Percentiles rank a stretch among this genome's conserved stretches.
Conservation (phyloP, 2,888 invertebrate species). For the Nephrotoma flavescens region DNA sequence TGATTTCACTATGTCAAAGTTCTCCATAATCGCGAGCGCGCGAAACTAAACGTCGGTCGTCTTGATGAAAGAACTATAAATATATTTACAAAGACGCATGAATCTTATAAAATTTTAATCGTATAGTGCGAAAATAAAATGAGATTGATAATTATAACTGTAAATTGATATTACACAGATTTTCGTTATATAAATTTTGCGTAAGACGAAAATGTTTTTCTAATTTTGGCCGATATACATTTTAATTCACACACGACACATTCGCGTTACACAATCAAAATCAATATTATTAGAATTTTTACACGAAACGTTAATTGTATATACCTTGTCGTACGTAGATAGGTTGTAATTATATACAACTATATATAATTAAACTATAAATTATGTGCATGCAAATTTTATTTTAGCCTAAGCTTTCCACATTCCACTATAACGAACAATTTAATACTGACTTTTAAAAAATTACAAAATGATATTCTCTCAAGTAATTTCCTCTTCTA, state of each 20-base stretch:
- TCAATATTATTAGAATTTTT: background rate
- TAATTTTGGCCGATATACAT: background rate
- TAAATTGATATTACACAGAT: background rate
- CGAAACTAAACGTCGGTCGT: background rate
- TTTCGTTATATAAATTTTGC: background rate
- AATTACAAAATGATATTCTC: background rate
- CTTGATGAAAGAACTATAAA: background rate
- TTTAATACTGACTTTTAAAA: background rate
- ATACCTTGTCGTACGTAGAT: background rate
- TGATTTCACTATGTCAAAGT: background rate
- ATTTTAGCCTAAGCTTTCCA: background rate
- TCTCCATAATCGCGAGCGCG: background rate
- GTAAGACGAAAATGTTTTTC: background rate
- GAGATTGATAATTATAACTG: background rate
- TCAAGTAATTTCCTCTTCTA: background rate
- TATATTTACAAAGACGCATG: background rate
- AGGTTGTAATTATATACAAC: background rate
- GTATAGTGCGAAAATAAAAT: background rate
- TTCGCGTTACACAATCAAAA: background rate
- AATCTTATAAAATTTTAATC: background rate
- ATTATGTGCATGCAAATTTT: background rate
- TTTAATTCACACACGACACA: background rate
- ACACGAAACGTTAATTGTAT: background rate
- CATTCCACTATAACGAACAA: background rate
- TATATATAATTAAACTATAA: background rate